Evolutionary conservation across 2,797 vertebrate species (phyloP).

Genomic region (Oryzias sinensis): DNA sequence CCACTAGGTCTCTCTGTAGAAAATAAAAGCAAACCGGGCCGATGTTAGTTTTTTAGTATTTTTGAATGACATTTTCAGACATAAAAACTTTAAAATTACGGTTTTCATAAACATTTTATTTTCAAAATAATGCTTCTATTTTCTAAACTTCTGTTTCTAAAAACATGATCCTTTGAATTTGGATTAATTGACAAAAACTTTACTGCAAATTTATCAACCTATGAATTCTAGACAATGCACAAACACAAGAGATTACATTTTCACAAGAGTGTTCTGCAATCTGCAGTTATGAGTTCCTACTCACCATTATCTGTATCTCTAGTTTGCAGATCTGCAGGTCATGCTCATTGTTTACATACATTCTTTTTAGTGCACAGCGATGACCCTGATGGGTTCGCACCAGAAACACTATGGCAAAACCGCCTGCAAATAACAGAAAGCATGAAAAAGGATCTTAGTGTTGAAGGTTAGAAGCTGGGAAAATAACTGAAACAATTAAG

Average conservation of each 20-base stretch:
- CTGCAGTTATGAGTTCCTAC: slow-evolving; percentile 40
- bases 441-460: slow-evolving; percentile 4
- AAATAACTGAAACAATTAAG: slow-evolving; percentile 16
- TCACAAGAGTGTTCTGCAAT: neutral
- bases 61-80: too few species aligned
- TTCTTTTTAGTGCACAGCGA: slow-evolving; percentile 95
- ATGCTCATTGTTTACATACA: slow-evolving; percentile 98
- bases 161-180: neutral
- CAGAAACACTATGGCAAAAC: slow-evolving; percentile 97
- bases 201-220: neutral
- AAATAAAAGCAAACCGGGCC: slow-evolving; percentile 8
- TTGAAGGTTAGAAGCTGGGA: slow-evolving; percentile 47
- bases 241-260: neutral
- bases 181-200: neutral
- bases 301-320: slow-evolving; percentile 99
- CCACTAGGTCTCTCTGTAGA: slow-evolving; percentile 88
- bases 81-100: too few species aligned
- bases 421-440: slow-evolving; percentile 75
- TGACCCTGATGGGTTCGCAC: slow-evolving; percentile 92
- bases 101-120: too few species aligned
- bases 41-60: too few species aligned
- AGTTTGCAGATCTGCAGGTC: slow-evolving; percentile 96
- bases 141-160: slow-evolving; percentile 1
- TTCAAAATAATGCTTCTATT: slow-evolving; percentile 4
- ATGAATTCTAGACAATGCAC: neutral